phyloP scores from a whole-genome alignment of 1,140 invertebrate species.

The Globodera rostochiensis region DNA sequence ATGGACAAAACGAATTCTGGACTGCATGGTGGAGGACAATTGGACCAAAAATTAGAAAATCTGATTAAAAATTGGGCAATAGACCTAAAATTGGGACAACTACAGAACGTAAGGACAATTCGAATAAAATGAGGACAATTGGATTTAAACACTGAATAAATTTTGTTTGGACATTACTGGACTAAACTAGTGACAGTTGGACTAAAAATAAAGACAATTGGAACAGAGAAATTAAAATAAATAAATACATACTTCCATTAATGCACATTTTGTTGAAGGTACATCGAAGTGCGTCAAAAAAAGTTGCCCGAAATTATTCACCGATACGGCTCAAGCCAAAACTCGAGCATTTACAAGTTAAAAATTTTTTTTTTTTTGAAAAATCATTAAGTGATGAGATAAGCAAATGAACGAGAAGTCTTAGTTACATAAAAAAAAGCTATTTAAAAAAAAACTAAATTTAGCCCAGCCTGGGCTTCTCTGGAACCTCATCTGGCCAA shows the following conservation, averaged over 20 bases:
- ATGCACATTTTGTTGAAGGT: not conserved
- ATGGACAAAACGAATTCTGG: constrained; percentile 24
- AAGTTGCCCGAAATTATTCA: constrained; percentile 20
- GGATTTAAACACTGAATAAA: too few relatives aligned
- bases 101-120: too few relatives aligned
- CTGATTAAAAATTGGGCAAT: too few relatives aligned
- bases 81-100: too few relatives aligned
- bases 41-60: too few relatives aligned
- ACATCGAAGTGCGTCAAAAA: constrained; percentile 8
- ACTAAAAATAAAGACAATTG: not conserved
- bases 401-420: too few relatives aligned
- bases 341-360: constrained; percentile 14
- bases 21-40: constrained; percentile 14
- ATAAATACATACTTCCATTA: too few relatives aligned
- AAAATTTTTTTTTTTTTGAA: not conserved
- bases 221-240: not conserved
- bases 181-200: not conserved
- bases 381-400: too few relatives aligned
- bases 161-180: not conserved
- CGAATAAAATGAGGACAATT: too few relatives aligned
- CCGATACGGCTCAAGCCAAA: not conserved
- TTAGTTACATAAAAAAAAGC: not conserved
- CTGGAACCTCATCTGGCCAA: constrained; percentile 29
- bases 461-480: constrained; percentile 25
- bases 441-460: constrained; percentile 5